A percentile compares a stretch with the other conserved stretches of the same genome.
These are phyloP conservation scores for Charaxes varanes DNA, from an alignment of 1,140 invertebrate genomes.

Conservation along the genomic window DNA sequence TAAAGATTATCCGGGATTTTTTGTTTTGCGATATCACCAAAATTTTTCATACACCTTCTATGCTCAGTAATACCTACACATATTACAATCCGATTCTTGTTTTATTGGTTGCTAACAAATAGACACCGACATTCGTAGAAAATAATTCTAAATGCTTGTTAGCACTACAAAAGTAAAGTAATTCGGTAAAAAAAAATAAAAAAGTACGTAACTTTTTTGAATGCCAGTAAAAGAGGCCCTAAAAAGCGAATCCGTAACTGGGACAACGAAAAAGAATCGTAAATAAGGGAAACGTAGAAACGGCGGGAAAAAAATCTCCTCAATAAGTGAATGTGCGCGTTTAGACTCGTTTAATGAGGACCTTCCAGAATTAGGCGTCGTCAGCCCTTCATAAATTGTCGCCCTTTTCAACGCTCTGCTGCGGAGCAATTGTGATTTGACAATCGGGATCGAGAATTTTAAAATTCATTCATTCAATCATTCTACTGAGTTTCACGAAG, in stretches of 20 bases:
- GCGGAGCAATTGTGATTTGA: not conserved
- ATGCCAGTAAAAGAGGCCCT: no score
- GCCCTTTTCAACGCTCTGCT: constrained; percentile 29
- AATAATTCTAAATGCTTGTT: no score
- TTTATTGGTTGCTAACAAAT: no score
- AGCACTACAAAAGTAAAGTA: not conserved
- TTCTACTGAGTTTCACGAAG: no score
- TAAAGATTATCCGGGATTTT: no score
- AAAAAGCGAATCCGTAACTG: constrained; percentile 19
- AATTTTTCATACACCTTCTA: no score
- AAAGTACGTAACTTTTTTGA: no score
- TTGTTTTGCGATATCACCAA: no score
- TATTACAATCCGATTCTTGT: no score
- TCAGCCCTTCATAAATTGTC: constrained; percentile 63
- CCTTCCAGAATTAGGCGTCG: constrained; percentile 49
- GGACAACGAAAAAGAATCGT: constrained; percentile 16
- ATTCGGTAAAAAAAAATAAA: no score
- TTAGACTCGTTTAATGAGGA: constrained; percentile 61
- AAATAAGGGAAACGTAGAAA: constrained; percentile 28
- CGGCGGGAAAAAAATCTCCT: constrained; percentile 33
- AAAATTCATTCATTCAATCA: not conserved
- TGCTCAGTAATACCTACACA: no score
- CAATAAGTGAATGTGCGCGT: constrained; percentile 54
- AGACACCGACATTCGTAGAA: no score
- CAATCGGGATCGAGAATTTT: not conserved